Evolutionary conservation across 2,888 invertebrate species (phyloP), one percentile per base, ranked within the genome.

Genomic region (Exocentrus adspersus): DNA sequence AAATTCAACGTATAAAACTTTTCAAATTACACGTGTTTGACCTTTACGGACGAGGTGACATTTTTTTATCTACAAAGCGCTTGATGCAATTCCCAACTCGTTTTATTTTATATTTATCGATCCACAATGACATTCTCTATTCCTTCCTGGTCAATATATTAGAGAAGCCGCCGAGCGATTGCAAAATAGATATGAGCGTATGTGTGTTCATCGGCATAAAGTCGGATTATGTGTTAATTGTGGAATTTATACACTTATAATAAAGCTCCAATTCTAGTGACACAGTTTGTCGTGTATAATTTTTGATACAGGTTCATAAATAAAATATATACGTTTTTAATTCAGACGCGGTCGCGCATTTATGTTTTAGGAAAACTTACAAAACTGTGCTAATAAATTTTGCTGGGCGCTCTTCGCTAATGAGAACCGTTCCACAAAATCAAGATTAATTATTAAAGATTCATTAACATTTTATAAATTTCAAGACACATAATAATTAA

Each of bases 11-110:
- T 66, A 68, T 28, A 63, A 69, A 65, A 65, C 59, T 67, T 56
- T 65, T 65, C 45, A 60, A 64, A 67, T 63, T 62, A 70, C 69
- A 69, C 70, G 70, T 71, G 69, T 68, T 41, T 69, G 71, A 71
- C 71, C 69, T 69, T 68, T 59, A 62, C 57, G 59, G 62, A 41
- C 64, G 60, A 64, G 67, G 65, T 71, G 71, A 71, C 69, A 71
- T 64, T 69, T 69, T 70, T 71, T 61, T 56, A 62, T 62, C 54
- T 57, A 32, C 32, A 57, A 43, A 57, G 32, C 46, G 30, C 20
- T 57, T 16, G 57, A 57, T 57, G 57, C 57, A 57, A 57, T 57
- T 57, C 46, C 42, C 32, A 32, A 57, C 46, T 46, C 46, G 56
- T 57, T 32, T 57, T 20, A 28, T 57, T 30, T 57, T 21, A 45